Base-by-base conservation (phyloP, 2,797 vertebrate species). In the Chromobotia macracanthus region DNA sequence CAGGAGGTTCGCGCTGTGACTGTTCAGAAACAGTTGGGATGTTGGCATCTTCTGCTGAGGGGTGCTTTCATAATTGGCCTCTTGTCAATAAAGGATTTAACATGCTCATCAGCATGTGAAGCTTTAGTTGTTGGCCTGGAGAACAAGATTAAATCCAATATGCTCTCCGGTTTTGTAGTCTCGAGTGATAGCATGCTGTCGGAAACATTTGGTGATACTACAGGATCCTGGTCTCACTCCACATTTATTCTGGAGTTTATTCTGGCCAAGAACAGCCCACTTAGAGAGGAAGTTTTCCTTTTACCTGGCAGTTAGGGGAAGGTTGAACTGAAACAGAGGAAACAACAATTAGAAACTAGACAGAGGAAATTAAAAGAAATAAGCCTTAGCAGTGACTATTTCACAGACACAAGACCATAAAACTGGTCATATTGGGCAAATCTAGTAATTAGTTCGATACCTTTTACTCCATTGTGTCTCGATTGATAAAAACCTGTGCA, bases 51-150 rank as follows among this genome's bases (percentile, higher is more conserved):
- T 71, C 23, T 67, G 70, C 77, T 55, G 70, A 76, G 60, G 31
- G 74, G 31, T 31, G 77, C 65, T 84, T 80, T 75, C 68, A 78
- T 80, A 79, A 86, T 67, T 83, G 65, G 83, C 79, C 77, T 75
- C 48, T 69, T 58, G 81, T 75, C 80, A 82, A 84, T 82, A 85
- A 83, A 84, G 82, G 77, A 82, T 86, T 72, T 78, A 86, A 83
- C 80, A 85, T 83, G 83, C 82, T 88, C 82, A 83, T 77, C 76
- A 68, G 72, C 70, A 56, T 82, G 70, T 21, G 71, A 56, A 71
- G 66, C 83, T 83, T 85, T 71, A 81, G 80, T 7, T 25, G 8
- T 8, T 13, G 5, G 73, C 55, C 80, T 65, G 5, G 19, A 72
- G 66, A 63, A 80, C 77, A 77, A 75, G 51, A 81, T 69, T 50